Evolutionary conservation across 1,140 invertebrate species (phyloP).

Genomic region (Coenobita brevimanus): DNA sequence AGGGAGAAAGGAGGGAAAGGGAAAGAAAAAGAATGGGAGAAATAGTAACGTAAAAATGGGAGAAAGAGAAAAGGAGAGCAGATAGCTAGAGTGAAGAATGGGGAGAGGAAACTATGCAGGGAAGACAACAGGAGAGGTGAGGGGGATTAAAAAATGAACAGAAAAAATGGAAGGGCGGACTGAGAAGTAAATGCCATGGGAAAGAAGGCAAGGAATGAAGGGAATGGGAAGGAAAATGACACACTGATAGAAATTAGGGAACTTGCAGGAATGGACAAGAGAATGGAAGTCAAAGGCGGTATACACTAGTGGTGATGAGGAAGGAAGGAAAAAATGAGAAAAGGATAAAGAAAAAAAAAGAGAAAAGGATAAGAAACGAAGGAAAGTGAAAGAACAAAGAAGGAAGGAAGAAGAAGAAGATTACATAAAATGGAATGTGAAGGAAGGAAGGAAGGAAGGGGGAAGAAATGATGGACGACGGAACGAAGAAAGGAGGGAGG

Average conservation of each 20-base stretch:
- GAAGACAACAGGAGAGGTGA: not conserved
- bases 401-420: conserved; percentile 1
- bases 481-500: not conserved
- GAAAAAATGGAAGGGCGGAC: not conserved
- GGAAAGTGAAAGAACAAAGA: not conserved
- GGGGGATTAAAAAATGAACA: not conserved
- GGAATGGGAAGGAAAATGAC: conserved; percentile 6
- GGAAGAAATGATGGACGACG: not conserved
- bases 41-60: not conserved
- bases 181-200: not conserved
- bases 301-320: no score
- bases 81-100: no score
- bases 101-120: no score
- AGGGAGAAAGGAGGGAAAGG: not conserved
- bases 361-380: not conserved
- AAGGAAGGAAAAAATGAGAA: no score
- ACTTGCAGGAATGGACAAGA: not conserved
- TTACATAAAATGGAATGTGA: not conserved
- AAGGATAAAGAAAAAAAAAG: not conserved
- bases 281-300: not conserved
- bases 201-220: conserved; percentile 5
- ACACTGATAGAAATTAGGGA: no score
- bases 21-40: not conserved
- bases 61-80: not conserved
- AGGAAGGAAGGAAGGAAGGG: not conserved